These are phyloP conservation scores for Melanitta fusca DNA, from an alignment of 2,797 vertebrate genomes.

Conservation along the genomic window DNA sequence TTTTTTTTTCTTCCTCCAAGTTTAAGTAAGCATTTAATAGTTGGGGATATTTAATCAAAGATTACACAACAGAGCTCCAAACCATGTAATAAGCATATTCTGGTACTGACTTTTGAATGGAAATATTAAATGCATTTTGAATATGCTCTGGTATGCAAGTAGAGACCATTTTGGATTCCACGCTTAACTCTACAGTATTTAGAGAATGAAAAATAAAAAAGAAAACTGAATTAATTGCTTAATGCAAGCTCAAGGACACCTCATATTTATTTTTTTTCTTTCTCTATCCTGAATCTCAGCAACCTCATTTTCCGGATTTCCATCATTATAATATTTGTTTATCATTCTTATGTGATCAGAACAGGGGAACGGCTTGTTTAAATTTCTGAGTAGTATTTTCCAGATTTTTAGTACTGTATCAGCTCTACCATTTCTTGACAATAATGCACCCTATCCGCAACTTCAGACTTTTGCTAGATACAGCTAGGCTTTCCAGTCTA, in stretches of 20 bases:
- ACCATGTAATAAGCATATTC: neutral
- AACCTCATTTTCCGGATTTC: neutral
- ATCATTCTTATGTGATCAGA: neutral
- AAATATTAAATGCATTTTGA: neutral
- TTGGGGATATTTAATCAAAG: neutral
- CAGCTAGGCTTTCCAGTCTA: neutral
- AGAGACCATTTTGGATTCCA: neutral
- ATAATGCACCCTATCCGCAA: neutral
- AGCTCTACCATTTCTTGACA: neutral
- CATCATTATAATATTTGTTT: neutral
- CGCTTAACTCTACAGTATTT: neutral
- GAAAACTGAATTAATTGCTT: neutral
- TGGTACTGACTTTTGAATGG: neutral
- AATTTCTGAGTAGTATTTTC: neutral
- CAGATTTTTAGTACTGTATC: neutral
- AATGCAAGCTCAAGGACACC: neutral
- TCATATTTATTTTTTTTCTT: neutral
- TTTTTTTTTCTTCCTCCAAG: too few relatives aligned
- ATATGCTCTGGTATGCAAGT: neutral
- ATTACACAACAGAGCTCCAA: neutral
- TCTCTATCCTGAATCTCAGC: neutral
- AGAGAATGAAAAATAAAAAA: neutral
- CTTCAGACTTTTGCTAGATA: neutral
- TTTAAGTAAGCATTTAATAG: neutral
- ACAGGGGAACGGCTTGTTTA: neutral